Evolutionary conservation across 2,888 invertebrate species (phyloP), one percentile per base, ranked within the genome.

Genomic region (Nemoura dubitans): DNA sequence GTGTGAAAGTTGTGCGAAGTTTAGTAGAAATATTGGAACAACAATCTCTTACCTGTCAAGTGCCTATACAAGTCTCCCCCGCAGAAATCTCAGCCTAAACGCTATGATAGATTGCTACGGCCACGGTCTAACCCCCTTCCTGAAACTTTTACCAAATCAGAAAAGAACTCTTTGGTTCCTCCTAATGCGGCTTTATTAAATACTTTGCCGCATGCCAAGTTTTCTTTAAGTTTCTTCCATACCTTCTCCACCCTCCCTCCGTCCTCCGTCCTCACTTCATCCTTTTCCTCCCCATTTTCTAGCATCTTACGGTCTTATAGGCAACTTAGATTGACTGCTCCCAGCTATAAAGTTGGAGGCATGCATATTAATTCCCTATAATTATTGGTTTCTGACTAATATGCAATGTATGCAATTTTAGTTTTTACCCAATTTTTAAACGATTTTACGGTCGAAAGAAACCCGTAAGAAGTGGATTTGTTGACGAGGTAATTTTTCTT

Each of bases 281-380:
- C 59, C 59, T 59, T 14, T 59, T 21, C 21, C 21, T 59, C 59
- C 59, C 59, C 59, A 59, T 59, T 59, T 59, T 14, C 21, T 59
- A 59, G 21, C 59, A 59, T 59, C 59, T 59, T 59, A 59, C 59
- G 59, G 59, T 59, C 59, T 59, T 87, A n/a, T n/a, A 87, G 84
- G 87, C 87, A 88, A 88, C 86, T 88, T 88, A 88, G 88, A 88
- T 88, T 88, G 88, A 88, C 88, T 88, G 86, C 88, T 87, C 87
- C 29, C 76, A 36, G 87, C 83, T 87, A 86, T 87, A 87, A 88
- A 88, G 85, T 87, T 89, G 88, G 88, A 88, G 89, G 89, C 89
- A 88, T 89, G 90, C 90, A 90, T 90, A 90, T 90, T 90, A 90
- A 90, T 90, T 90, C 89, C 89, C 89, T 89, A 89, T 89, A 90